Evolutionary conservation across 1,140 invertebrate genomes (phyloP).

Genomic region (Microplitis demolitor): DNA sequence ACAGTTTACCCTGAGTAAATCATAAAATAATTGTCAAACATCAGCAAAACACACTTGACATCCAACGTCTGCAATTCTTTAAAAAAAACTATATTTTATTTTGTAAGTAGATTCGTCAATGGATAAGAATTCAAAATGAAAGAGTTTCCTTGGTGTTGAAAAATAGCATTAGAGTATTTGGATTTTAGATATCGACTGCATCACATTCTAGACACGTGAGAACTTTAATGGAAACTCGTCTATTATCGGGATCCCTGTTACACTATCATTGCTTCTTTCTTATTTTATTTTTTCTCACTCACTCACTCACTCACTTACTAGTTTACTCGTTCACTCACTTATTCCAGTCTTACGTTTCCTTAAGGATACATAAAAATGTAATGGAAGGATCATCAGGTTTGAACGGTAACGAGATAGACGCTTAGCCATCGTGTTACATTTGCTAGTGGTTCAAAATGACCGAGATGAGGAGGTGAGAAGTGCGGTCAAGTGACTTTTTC

Average conservation of each 20-base stretch:
- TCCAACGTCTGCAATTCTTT: too few species aligned
- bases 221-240: conserved; percentile 28
- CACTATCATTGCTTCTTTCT: not conserved
- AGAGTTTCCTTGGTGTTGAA: conserved; percentile 9
- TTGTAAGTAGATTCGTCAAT: not conserved
- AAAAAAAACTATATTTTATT: not conserved
- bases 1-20: too few species aligned
- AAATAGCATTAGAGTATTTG: conserved; percentile 21
- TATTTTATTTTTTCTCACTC: not conserved
- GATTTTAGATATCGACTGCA: conserved; percentile 18
- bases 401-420: conserved; percentile 27
- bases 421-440: conserved; percentile 7
- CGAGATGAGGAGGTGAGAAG: not conserved
- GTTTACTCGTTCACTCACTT: not conserved
- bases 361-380: not conserved
- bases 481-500: conserved; percentile 11
- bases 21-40: too few species aligned
- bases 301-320: not conserved
- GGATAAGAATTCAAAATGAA: not conserved
- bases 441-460: not conserved
- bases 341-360: too few species aligned
- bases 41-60: too few species aligned
- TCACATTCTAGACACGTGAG: conserved; percentile 25
- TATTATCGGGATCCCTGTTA: conserved; percentile 22
- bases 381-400: conserved; percentile 24